Base-by-base conservation (phyloP, 2,888 invertebrate genomes). In the Diplolepis rosae region DNA sequence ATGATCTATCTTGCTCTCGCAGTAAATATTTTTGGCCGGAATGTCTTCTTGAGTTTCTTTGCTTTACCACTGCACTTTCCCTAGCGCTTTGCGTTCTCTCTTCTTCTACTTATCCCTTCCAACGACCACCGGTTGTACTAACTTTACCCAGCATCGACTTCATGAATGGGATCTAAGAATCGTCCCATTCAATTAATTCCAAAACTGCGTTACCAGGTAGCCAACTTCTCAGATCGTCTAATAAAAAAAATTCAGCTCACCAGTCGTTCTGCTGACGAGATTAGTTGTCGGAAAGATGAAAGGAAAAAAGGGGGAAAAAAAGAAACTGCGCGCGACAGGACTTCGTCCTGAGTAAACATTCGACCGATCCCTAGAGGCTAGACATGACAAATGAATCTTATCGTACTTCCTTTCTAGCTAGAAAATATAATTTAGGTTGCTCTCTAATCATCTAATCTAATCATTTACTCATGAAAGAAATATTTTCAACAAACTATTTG, bases 171-270 rank as follows among this genome's bases (percentile, higher is more conserved):
- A 61, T 61, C 39, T 61, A 61, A 61, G 61, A 61, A 61, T 61
- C 61, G 61, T 61, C 61, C 61, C 61, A 61, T 61, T 61, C 61
- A 61, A 61, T 42, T 61, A 61, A 61, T 61, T 61, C 61, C 61
- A 61, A 61, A 61, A 61, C 39, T 61, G 61, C 61, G 61, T 61
- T 61, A 61, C 61, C 39, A 61, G 61, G 61, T 61, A 61, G 61
- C 61, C n/a, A 42, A 61, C 61, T 61, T 61, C 39, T 61, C 39
- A 9, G 39, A 24, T 42, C 35, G 39, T 61, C 61, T 61, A 61
- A 61, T 61, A 61, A 61, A 39, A 61, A 18, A 22, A 61, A 39
- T 22, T 39, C 61, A 24, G 11, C 61, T 39, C 39, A 45, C 7
- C 45, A 39, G n/a, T 24, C 39, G n/a, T 35, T 39, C 39, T 61